A percentile compares a stretch with the other conserved stretches of the same genome.
Evolutionary conservation across 2,113 vertebrate species (phyloP).

Genomic region (Dissostichus mawsoni): DNA sequence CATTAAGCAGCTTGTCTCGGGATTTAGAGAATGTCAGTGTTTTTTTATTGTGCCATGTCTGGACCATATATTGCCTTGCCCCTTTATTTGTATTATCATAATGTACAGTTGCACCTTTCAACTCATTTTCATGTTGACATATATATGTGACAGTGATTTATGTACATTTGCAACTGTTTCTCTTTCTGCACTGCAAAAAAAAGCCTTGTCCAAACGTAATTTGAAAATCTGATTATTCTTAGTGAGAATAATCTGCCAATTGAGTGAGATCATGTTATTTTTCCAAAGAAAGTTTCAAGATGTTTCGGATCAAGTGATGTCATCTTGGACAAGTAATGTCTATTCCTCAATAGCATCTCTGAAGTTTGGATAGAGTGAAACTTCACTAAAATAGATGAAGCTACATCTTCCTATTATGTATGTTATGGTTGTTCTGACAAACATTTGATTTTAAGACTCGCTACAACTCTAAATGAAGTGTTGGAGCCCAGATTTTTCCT

Average conservation of each 20-base stretch:
- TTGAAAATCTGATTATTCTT: conserved; percentile 51
- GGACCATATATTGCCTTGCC: conserved; percentile 12
- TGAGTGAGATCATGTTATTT: conserved; percentile 64
- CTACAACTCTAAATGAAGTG: neutral
- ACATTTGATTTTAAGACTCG: neutral
- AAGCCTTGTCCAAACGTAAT: conserved; percentile 16
- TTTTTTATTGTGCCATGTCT: conserved; percentile 19
- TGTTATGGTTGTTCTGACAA: conserved; percentile 7
- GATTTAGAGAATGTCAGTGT: conserved; percentile 62
- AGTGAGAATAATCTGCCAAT: conserved; percentile 55
- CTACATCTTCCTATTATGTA: neutral
- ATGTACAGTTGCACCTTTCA: neutral
- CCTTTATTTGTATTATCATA: conserved; percentile 40
- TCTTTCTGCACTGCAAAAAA: conserved; percentile 57
- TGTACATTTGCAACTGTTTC: conserved; percentile 48
- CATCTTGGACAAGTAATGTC: conserved; percentile 42
- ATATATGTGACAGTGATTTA: conserved; percentile 1
- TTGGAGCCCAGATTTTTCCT: conserved; percentile 38
- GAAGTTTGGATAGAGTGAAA: neutral
- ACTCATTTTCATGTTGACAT: conserved; percentile 33
- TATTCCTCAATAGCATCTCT: conserved; percentile 39
- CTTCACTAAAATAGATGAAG: conserved; percentile 26
- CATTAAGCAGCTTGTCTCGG: conserved; percentile 75
- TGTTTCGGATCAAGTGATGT: conserved; percentile 61
- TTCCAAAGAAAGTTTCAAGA: conserved; percentile 67